A percentile compares a stretch with the other conserved stretches of the same genome.
Conservation (phyloP, 2,888 invertebrate species). For the Agriopis leucophaearia region DNA sequence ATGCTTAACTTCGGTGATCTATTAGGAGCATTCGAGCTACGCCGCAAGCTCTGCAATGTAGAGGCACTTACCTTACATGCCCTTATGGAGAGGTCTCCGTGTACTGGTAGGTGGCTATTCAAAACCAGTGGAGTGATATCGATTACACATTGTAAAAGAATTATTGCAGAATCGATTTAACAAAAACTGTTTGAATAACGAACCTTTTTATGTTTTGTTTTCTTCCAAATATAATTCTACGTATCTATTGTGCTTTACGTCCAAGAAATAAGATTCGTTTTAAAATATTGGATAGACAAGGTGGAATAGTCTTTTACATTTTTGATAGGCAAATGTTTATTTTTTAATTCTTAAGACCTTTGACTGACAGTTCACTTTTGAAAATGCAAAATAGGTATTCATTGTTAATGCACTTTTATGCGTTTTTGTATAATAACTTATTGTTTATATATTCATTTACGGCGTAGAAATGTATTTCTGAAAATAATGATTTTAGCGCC, state of each 20-base stretch:
- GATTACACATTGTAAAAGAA: slow-evolving; percentile 75
- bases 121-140: slow-evolving; percentile 76
- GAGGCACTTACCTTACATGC: slow-evolving; percentile 1
- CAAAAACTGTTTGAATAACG: slow-evolving; percentile 64
- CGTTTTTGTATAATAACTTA: too few relatives aligned
- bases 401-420: too few relatives aligned
- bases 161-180: slow-evolving; percentile 60
- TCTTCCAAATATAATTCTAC: slow-evolving; percentile 25
- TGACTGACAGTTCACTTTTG: slow-evolving; percentile 6
- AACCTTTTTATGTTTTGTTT: slow-evolving; percentile 58
- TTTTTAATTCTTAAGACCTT: not conserved
- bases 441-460: too few relatives aligned
- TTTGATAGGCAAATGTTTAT: slow-evolving; percentile 13
- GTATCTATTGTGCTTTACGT: slow-evolving; percentile 11
- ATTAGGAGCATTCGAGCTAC: not conserved
- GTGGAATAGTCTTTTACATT: not conserved
- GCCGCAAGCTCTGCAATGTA: not conserved
- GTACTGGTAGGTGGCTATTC: slow-evolving; percentile 61
- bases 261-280: not conserved
- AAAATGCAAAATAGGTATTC: not conserved
- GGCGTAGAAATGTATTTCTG: too few relatives aligned
- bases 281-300: too few relatives aligned
- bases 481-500: not conserved
- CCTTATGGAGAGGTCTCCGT: slow-evolving; percentile 25
- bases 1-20: not conserved